Base-by-base conservation (phyloP, 2,797 vertebrate genomes). In the Propithecus perrieri region DNA sequence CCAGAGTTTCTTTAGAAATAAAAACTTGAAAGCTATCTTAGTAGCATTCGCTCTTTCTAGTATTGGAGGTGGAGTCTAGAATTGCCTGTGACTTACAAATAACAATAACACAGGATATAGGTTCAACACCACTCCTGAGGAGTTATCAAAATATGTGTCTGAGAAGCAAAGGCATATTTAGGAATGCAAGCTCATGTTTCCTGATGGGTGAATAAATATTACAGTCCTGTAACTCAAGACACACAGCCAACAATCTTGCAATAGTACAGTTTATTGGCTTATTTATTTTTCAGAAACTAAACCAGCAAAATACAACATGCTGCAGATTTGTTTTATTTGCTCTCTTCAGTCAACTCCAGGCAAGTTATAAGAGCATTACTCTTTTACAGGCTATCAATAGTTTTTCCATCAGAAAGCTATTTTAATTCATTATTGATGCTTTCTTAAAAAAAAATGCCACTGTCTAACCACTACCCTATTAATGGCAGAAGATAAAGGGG, bases 371-470 rank as follows among this genome's bases (percentile, higher is more conserved):
- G 5, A 8, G 50, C 2, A 1, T 92, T 93, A 59, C 28, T 61
- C 75, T 96, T 92, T 94, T 94, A 88, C 38, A 96, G 53, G 53
- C 57, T 93, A 85, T 94, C 75, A 85, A 95, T 96, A 87, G 35
- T 87, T 96, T 95, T 92, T 96, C 94, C 91, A 97, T 87, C 75
- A 96, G 80, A 97, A 96, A 93, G n/a, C 59, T 85, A 88, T 85
- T 96, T 97, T 96, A 94, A 92, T 89, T 95, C 84, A 94, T 96
- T 87, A 95, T 79, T 87, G 76, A 88, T 48, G 55, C 18, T 94
- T 91, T 74, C 48, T 69, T 94, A 55, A 57, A 57, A 33, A 22
- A 83, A 90, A 80, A 59, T 55, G 43, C 20, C 75, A 84, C 75
- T 84, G n/a, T 83, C 61, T 93, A 95, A 61, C 53, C 76, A 89